Conservation (phyloP, 30 jellyfish, hydroid and myxozoan species). For the Pseudorhiza aurosa region DNA sequence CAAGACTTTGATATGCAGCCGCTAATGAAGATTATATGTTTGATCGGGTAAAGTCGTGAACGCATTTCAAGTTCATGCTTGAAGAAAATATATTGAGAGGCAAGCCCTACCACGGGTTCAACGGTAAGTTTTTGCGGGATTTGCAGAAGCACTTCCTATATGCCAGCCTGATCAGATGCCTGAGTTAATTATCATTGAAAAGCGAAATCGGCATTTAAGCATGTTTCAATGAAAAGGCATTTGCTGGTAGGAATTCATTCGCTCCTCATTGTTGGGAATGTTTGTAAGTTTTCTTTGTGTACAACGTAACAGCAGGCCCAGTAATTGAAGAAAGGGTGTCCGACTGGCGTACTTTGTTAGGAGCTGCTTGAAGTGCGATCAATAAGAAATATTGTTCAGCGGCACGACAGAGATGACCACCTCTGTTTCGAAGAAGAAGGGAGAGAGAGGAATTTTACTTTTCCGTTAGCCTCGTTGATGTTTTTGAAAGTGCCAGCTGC, state of each 20-base stretch:
- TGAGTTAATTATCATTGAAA: conserved; percentile 8
- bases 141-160: not conserved
- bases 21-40: too few relatives aligned
- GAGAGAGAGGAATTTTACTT: conserved; percentile 4
- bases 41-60: too few relatives aligned
- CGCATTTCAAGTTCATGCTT: too few relatives aligned
- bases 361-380: not conserved
- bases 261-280: not conserved
- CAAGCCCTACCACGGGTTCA: too few relatives aligned
- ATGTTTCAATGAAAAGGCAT: not conserved
- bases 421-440: not conserved
- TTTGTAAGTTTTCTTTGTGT: not conserved
- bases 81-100: too few relatives aligned
- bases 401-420: not conserved
- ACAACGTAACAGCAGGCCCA: not conserved
- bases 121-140: too few relatives aligned
- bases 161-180: not conserved
- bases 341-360: not conserved
- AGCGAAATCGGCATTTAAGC: conserved; percentile 10
- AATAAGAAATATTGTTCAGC: not conserved
- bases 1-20: too few relatives aligned
- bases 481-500: not conserved
- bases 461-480: not conserved
- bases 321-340: not conserved
- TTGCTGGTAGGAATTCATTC: not conserved